Evolutionary conservation across 2,797 vertebrate genomes (phyloP).

Genomic region (Mus spretus): DNA sequence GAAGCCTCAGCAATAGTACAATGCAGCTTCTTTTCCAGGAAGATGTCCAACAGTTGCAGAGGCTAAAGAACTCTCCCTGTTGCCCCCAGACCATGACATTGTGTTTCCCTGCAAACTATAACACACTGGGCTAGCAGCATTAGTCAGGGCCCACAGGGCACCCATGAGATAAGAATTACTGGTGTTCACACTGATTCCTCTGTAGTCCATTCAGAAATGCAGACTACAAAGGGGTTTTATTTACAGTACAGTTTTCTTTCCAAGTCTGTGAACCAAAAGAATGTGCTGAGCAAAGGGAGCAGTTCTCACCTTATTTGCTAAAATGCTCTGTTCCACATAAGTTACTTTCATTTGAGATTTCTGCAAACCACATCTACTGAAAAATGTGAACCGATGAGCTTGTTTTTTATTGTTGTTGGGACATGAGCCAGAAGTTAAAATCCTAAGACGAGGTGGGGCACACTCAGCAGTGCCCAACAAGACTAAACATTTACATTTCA

Average conservation of each 20-base stretch:
- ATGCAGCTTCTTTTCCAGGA: neutral
- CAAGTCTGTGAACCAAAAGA: conserved; percentile 75
- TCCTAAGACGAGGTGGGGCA: conserved; percentile 56
- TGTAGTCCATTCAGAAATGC: conserved; percentile 34
- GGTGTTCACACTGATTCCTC: conserved; percentile 39
- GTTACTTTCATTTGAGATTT: conserved; percentile 82
- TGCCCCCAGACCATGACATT: neutral
- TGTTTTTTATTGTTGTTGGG: conserved; percentile 73
- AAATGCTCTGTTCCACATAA: conserved; percentile 76
- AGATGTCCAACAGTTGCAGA: neutral
- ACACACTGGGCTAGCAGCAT: neutral
- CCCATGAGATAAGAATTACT: neutral
- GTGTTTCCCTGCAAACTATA: neutral
- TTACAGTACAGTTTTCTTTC: conserved; percentile 70
- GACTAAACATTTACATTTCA: conserved; percentile 72
- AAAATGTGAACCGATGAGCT: conserved; percentile 72
- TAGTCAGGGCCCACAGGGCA: neutral
- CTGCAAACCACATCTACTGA: conserved; percentile 68
- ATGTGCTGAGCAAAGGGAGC: conserved; percentile 69
- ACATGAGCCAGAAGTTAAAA: conserved; percentile 74
- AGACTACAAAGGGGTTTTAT: conserved; percentile 68
- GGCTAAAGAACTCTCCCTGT: neutral
- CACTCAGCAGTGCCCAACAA: conserved; percentile 71
- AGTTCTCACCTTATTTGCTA: conserved; percentile 80
- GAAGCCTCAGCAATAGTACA: conserved; percentile 8